Base-by-base conservation (phyloP, 1,140 invertebrate species). In the Drosophila sulfurigaster region DNA sequence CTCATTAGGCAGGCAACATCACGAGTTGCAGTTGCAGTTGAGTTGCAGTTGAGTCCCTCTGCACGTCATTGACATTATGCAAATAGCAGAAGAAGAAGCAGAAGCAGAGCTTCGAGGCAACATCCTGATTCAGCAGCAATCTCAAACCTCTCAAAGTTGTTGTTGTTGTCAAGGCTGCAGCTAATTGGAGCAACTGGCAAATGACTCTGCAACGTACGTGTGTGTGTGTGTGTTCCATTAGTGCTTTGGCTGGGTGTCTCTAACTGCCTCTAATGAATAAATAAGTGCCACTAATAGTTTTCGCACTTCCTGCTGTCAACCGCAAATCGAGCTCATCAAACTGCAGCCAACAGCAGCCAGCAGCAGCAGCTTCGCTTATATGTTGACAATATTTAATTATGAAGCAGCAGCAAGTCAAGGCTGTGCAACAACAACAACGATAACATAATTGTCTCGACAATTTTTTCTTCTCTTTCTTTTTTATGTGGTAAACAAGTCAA, bases 221-320 rank as follows among this genome's bases (percentile, higher is more conserved):
- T 51, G 30, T 58, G 46, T 66, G 48, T 52, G 6, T 20, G 60
- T 56, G 38, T 13, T 28, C 60, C 51, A 57, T 67, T 35, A 58
- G 43, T 38, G 63, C 49, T 41, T 71, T 16, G 73, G 45, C 56
- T 75, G 86, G 85, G 81, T 81, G 83, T 87, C 83, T 89, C 85
- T 87, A 89, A 85, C 85, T 89, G 85, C 78, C 86, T 89, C 85
- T 89, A 88, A 88, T 88, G 85, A 88, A 88, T 88, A 88, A 89
- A 88, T 88, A 89, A 89, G 85, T 89, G 85, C 85, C 85, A 85
- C 85, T 88, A 88, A 88, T 88, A 88, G 85, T 88, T 88, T 88
- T 88, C 85, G 85, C 85, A 88, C 85, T 88, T 88, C 85, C 85
- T 88, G 85, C 82, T 74, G 76, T 64, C 3, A 20, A 69, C 63